Evolutionary conservation across 2,113 vertebrate genomes (phyloP).

Genomic region (Neotragus moschatus): DNA sequence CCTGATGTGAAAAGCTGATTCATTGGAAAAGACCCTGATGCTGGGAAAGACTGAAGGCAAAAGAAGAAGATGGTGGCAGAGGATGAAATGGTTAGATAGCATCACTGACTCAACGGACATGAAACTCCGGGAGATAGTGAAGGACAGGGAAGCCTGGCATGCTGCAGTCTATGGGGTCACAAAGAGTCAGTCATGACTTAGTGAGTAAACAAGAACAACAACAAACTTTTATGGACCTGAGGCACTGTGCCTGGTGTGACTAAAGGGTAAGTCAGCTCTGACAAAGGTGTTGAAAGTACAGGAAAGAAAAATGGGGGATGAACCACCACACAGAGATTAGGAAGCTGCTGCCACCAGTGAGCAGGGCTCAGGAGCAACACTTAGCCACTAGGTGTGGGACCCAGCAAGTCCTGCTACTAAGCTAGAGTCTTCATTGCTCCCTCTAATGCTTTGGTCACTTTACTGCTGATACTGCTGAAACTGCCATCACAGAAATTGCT

Average conservation of each 20-base stretch:
- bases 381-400: not conserved
- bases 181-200: not conserved
- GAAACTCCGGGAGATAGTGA: not conserved
- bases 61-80: not conserved
- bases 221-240: not conserved
- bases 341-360: not conserved
- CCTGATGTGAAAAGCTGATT: not conserved
- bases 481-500: not conserved
- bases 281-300: not conserved
- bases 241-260: not conserved
- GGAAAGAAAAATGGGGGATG: not conserved
- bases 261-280: not conserved
- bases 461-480: not conserved
- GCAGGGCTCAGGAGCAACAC: not conserved
- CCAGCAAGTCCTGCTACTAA: not conserved
- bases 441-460: not conserved
- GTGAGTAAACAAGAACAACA: fast-evolving
- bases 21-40: not conserved
- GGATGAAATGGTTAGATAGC: not conserved
- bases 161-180: not conserved
- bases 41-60: not conserved
- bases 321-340: not conserved
- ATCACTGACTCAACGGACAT: not conserved
- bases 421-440: not conserved
- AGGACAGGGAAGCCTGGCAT: not conserved